phyloP scores from a whole-genome alignment of 2,797 vertebrate species.

The Echeneis naucrates region DNA sequence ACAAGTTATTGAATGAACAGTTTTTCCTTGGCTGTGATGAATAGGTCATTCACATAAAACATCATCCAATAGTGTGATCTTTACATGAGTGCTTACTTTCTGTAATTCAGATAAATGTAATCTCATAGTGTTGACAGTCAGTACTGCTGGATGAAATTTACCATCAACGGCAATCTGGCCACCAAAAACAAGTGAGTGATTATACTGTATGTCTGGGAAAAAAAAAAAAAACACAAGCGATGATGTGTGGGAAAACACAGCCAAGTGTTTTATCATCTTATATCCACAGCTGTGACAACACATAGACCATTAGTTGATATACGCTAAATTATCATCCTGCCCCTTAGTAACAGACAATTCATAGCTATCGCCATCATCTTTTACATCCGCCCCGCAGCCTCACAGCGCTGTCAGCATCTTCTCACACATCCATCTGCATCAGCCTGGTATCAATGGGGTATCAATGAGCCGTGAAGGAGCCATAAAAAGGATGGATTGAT shows the following conservation, averaged over 20 bases:
- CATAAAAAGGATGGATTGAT: constrained; percentile 43
- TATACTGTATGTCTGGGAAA: constrained; percentile 13
- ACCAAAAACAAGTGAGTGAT: constrained; percentile 35
- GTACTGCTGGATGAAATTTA: constrained; percentile 24
- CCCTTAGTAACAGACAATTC: background rate
- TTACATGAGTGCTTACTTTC: background rate
- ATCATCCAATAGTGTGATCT: background rate
- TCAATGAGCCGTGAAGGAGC: constrained; percentile 67
- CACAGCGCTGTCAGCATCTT: background rate
- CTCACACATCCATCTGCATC: constrained; percentile 10
- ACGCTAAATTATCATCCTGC: background rate
- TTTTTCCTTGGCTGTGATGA: background rate
- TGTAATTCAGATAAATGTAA: constrained; percentile 10
- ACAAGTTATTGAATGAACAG: background rate
- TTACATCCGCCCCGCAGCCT: constrained; percentile 2
- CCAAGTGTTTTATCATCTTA: background rate
- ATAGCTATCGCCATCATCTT: background rate
- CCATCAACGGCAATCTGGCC: constrained; percentile 15
- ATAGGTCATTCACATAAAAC: background rate
- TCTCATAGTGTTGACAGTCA: constrained; percentile 4
- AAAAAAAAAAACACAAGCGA: constrained; percentile 24
- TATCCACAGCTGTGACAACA: constrained; percentile 1
- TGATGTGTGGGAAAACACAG: constrained; percentile 21
- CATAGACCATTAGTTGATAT: constrained; percentile 5
- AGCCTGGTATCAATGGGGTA: constrained; percentile 47